Conservation (phyloP, 2,113 vertebrate species). For the Takifugu bimaculatus region DNA sequence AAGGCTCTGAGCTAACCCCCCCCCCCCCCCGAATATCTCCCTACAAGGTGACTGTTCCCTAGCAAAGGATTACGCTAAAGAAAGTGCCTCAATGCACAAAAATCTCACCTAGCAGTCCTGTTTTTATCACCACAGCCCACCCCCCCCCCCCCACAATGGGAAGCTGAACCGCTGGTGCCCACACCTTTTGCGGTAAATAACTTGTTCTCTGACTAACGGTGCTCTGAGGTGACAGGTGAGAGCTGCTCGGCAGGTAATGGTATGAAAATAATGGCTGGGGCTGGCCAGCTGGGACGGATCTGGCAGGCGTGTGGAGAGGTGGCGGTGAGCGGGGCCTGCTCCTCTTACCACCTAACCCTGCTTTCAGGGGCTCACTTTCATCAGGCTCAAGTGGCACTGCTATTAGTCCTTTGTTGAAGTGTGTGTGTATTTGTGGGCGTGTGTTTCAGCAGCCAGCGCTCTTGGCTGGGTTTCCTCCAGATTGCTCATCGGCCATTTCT, state of each 20-base stretch:
- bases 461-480: background rate
- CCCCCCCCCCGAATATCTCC: too few species aligned
- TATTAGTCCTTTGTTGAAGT: conserved; percentile 29
- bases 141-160: conserved; percentile 4
- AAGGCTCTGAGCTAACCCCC: too few species aligned
- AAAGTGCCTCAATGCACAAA: too few species aligned
- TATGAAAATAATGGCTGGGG: conserved; percentile 37
- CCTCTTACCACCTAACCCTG: conserved; percentile 52
- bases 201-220: background rate
- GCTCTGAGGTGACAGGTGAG: conserved; percentile 48
- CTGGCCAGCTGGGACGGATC: conserved; percentile 17
- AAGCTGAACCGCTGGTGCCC: background rate
- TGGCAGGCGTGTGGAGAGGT: conserved; percentile 52
- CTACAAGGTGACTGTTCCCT: too few species aligned
- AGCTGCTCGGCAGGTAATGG: conserved; percentile 36
- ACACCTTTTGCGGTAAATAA: too few species aligned
- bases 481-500: background rate
- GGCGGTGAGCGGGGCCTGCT: conserved; percentile 46
- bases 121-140: background rate
- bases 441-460: too few species aligned
- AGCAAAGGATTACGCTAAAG: too few species aligned
- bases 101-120: too few species aligned
- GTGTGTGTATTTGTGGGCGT: too few species aligned
- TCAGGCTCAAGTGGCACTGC: conserved; percentile 57
- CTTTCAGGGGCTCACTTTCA: conserved; percentile 59